Evolutionary conservation across 2,888 invertebrate species (phyloP), one percentile per base, ranked within the genome.

Genomic region (Ecdyonurus torrentis): DNA sequence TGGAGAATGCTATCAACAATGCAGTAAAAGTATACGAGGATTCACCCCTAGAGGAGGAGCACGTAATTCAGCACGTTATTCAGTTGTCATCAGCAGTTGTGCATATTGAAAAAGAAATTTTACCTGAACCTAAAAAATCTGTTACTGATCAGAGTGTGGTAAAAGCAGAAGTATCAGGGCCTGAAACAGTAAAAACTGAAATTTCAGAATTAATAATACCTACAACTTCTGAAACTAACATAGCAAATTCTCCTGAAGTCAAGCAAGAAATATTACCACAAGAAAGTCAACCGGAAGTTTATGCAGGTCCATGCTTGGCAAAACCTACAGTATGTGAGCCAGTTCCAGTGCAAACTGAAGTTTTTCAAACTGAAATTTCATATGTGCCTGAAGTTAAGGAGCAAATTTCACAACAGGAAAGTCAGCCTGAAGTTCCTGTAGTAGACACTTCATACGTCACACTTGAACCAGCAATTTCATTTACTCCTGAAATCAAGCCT

Each of bases 41-140:
- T 25, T 22, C 50, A 63, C 61, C 61, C 15, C 37, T 37, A 74
- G 71, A 64, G 70, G 72, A 69, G 70, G 73, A 65, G 73, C 69
- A 65, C 67, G 74, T 66, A 70, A 74, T 69, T 60, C 24, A 20
- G 24, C 60, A 20, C 7, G 60, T 15, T 15, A 59, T 59, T 10
- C 18, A 59, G 22, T 22, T 23, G 23, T 22, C 22, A n/a, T 10
- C 22, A 20, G 59, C 2, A 20, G 2, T 3, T 59, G 59, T 59
- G 18, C 59, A 59, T 10, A 22, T 59, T 2, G 2, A 3, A 23
- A n/a, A 15, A 59, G 59, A 59, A 59, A 15, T 24, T 20, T 18
- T 59, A 20, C 59, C 59, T 20, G 10, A 18, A 3, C 2, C 22
- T 20, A 19, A 22, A 2, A 20, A 10, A 15, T 37, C 37, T 37